Percentiles rank a stretch among this genome's conserved stretches.
These are phyloP conservation scores for Danaus plexippus DNA, from an alignment of 1,140 invertebrate species.

Conservation along the genomic window DNA sequence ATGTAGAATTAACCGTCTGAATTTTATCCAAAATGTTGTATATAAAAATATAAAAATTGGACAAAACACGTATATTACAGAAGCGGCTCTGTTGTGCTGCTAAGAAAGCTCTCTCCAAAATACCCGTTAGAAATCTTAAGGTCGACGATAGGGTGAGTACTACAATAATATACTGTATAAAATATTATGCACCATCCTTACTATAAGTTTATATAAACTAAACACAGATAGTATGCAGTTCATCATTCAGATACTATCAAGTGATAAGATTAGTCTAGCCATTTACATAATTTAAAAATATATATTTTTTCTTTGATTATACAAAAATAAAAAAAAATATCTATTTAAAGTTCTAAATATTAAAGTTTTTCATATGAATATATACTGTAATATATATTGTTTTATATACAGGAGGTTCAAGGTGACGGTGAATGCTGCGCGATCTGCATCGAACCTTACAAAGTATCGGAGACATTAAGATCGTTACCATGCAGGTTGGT, in stretches of 20 bases:
- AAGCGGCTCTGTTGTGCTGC: constrained; percentile 89
- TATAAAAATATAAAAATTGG: too few relatives aligned
- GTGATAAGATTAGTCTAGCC: too few relatives aligned
- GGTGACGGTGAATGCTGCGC: constrained; percentile 91
- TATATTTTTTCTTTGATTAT: too few relatives aligned
- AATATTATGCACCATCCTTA: background rate
- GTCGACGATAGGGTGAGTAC: constrained; percentile 83
- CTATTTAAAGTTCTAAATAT: too few relatives aligned
- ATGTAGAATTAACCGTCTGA: too few relatives aligned
- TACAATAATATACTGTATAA: background rate
- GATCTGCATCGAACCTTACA: constrained; percentile 93
- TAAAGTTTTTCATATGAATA: too few relatives aligned
- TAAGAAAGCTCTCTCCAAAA: constrained; percentile 91
- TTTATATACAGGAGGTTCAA: constrained; percentile 78
- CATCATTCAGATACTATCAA: background rate
- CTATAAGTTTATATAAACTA: too few relatives aligned
- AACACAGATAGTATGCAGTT: too few relatives aligned
- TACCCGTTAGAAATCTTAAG: constrained; percentile 89
- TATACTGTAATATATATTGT: constrained; percentile 5
- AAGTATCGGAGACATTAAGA: constrained; percentile 85
- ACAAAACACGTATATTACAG: constrained; percentile 63
- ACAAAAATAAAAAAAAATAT: too few relatives aligned
- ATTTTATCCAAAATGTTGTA: too few relatives aligned
- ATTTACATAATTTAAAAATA: constrained; percentile 3
- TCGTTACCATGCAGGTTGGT: constrained; percentile 90